phyloP scores from a whole-genome alignment of 2,888 invertebrate genomes.

The Heliconius ismenius region DNA sequence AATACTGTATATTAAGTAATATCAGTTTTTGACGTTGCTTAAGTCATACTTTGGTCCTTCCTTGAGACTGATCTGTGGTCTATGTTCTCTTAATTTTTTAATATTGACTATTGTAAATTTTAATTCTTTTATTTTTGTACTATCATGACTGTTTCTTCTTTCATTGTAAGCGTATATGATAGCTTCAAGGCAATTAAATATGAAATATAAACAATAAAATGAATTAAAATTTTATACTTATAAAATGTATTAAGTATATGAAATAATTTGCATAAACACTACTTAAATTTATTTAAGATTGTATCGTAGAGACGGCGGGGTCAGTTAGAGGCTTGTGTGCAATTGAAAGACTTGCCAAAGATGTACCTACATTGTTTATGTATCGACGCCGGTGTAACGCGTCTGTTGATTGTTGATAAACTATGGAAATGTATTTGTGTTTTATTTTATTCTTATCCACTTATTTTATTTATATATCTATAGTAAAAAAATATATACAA shows the following conservation, averaged over 20 bases:
- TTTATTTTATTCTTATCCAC: conserved; percentile 27
- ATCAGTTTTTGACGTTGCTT: background rate
- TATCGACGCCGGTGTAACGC: conserved; percentile 54
- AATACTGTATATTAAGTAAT: background rate
- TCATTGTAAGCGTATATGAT: background rate
- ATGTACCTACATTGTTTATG: conserved; percentile 55
- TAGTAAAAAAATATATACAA: no score
- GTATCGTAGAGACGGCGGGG: conserved; percentile 31
- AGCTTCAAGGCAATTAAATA: conserved; percentile 12
- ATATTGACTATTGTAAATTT: background rate
- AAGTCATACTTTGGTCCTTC: no score
- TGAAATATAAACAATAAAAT: background rate
- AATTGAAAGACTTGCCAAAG: conserved; percentile 57
- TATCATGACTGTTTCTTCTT: background rate
- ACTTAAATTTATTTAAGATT: conserved; percentile 34
- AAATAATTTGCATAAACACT: conserved; percentile 33
- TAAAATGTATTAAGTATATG: conserved; percentile 18
- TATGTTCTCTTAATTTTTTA: conserved; percentile 25
- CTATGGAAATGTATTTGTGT: conserved; percentile 58
- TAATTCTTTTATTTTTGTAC: background rate
- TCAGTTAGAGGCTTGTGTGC: conserved; percentile 42
- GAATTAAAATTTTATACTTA: conserved; percentile 26
- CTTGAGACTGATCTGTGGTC: no score
- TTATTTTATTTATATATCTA: background rate
- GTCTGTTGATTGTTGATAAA: conserved; percentile 76